Percentiles rank a stretch among this genome's conserved stretches.
These are phyloP conservation scores for Drosophila tani DNA, from an alignment of 1,140 invertebrate species.

Conservation along the genomic window DNA sequence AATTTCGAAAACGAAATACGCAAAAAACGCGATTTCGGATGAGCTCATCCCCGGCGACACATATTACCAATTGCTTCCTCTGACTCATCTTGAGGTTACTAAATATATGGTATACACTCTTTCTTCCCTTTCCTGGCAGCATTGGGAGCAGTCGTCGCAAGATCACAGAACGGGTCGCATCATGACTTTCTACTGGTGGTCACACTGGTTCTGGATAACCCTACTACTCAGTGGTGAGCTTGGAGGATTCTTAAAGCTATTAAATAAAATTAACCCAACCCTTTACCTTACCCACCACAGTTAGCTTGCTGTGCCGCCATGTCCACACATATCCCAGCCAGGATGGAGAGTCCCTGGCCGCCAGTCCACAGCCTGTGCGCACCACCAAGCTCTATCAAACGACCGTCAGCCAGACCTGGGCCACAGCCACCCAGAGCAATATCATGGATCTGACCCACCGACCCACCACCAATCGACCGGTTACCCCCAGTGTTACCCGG, in stretches of 20 bases:
- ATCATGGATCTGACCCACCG: slow-evolving; percentile 68
- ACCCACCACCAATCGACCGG: slow-evolving; percentile 20
- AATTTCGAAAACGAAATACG: slow-evolving; percentile 21
- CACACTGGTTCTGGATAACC: slow-evolving; percentile 90
- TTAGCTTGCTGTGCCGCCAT: slow-evolving; percentile 47
- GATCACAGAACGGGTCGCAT: slow-evolving; percentile 81
- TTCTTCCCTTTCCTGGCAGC: slow-evolving; percentile 34
- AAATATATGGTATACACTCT: slow-evolving; percentile 7
- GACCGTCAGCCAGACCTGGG: slow-evolving; percentile 64
- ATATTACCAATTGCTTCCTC: slow-evolving; percentile 31
- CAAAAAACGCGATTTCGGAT: slow-evolving; percentile 27
- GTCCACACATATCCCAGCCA: slow-evolving; percentile 81
- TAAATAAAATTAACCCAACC: neutral
- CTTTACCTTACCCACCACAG: slow-evolving; percentile 16
- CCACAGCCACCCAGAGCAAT: slow-evolving; percentile 58
- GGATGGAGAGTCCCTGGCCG: slow-evolving; percentile 32
- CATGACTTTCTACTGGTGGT: slow-evolving; percentile 90
- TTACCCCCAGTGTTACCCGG: slow-evolving; percentile 18
- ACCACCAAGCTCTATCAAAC: slow-evolving; percentile 77
- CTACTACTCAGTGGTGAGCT: slow-evolving; percentile 57
- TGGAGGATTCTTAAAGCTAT: accelerated
- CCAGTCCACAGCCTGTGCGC: slow-evolving; percentile 31
- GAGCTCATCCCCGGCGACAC: slow-evolving; percentile 38
- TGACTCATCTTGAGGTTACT: slow-evolving; percentile 33
- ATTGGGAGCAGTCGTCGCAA: slow-evolving; percentile 45